These are phyloP conservation scores for Enteromius argenteus DNA, from an alignment of 2,797 vertebrate genomes.

Conservation along the genomic window DNA sequence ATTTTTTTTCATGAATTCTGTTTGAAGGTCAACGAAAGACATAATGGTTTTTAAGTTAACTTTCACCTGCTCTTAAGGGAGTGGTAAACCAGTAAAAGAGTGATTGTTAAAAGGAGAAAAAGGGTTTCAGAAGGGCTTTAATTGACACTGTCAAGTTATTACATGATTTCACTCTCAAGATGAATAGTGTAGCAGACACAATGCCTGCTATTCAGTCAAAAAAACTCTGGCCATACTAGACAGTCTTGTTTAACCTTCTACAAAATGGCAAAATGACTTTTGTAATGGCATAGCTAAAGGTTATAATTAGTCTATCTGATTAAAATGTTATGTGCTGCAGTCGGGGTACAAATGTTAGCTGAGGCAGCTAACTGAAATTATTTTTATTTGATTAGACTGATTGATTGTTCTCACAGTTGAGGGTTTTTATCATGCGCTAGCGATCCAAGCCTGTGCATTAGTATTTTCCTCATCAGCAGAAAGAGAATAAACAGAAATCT, in stretches of 20 bases:
- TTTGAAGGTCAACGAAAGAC: slow-evolving; percentile 71
- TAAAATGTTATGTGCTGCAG: slow-evolving; percentile 69
- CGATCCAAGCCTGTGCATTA: slow-evolving; percentile 80
- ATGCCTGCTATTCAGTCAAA: background rate
- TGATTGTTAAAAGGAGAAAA: slow-evolving; percentile 10
- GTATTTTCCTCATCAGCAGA: slow-evolving; percentile 83
- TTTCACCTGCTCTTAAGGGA: slow-evolving; percentile 17
- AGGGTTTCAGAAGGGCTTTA: background rate
- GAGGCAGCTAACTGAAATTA: slow-evolving; percentile 76
- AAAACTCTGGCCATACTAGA: background rate
- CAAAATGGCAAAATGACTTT: slow-evolving; percentile 17
- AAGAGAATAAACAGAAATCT: slow-evolving; percentile 86
- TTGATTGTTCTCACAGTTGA: slow-evolving; percentile 77
- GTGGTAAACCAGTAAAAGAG: background rate
- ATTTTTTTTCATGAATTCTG: slow-evolving; percentile 28
- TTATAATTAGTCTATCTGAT: slow-evolving; percentile 61
- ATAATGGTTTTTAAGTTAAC: slow-evolving; percentile 42
- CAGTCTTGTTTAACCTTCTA: slow-evolving; percentile 4
- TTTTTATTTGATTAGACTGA: slow-evolving; percentile 85
- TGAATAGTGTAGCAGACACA: background rate
- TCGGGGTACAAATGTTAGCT: slow-evolving; percentile 66
- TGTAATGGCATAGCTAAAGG: slow-evolving; percentile 32
- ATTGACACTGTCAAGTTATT: background rate
- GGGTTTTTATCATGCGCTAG: slow-evolving; percentile 81
- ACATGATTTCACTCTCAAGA: background rate